These are phyloP conservation scores for Enteromius viviparus DNA, from an alignment of 2,797 vertebrate species.

Conservation along the genomic window DNA sequence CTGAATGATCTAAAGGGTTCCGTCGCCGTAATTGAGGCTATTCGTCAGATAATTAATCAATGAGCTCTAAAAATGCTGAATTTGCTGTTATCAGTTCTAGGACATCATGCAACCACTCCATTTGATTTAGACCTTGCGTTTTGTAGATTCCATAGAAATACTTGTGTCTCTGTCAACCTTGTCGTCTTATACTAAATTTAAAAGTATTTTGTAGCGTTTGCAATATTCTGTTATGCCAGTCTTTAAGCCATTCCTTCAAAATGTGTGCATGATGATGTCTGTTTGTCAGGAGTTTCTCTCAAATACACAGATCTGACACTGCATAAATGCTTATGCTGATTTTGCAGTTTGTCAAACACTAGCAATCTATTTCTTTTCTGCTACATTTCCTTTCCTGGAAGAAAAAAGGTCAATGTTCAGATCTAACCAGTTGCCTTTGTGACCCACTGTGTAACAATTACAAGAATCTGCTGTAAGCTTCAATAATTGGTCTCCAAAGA, in stretches of 20 bases:
- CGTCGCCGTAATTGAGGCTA: not conserved
- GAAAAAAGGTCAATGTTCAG: conserved; percentile 34
- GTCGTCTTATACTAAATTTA: not conserved
- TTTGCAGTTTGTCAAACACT: conserved; percentile 18
- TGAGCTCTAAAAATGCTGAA: conserved; percentile 27
- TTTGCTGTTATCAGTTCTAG: conserved; percentile 9
- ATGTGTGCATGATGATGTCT: not conserved
- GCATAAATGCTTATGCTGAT: not conserved
- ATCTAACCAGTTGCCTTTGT: conserved; percentile 2
- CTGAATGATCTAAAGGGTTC: conserved; percentile 23
- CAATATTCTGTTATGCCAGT: not conserved
- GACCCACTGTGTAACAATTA: conserved; percentile 27
- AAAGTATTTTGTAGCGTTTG: not conserved
- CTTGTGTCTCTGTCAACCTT: not conserved
- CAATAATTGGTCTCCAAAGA: conserved; percentile 34
- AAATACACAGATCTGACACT: not conserved
- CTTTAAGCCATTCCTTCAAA: not conserved
- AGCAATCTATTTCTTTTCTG: not conserved
- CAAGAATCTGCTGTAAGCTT: conserved; percentile 5
- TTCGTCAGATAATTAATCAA: conserved; percentile 29
- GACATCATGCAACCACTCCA: not conserved
- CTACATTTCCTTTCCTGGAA: conserved; percentile 8
- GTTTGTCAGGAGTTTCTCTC: not conserved
- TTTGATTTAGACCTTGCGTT: not conserved
- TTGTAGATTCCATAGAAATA: not conserved